Evolutionary conservation across 1,140 invertebrate species (phyloP).

Genomic region (Danaus plexippus): DNA sequence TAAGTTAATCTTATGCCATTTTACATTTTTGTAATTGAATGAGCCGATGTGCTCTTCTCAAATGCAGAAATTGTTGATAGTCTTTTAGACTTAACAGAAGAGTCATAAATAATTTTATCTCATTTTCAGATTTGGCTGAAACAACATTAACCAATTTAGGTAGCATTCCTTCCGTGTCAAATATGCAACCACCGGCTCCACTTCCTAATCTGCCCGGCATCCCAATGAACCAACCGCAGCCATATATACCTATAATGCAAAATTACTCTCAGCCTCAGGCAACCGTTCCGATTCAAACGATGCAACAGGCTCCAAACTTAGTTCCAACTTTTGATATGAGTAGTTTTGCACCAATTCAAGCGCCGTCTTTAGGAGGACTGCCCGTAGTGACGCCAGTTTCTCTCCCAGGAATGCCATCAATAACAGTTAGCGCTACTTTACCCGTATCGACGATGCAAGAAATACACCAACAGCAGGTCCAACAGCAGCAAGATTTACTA

Average conservation of each 20-base stretch:
- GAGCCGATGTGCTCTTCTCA: too few relatives aligned
- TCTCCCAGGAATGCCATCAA: constrained; percentile 84
- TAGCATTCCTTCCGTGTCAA: constrained; percentile 60
- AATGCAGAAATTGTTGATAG: too few relatives aligned
- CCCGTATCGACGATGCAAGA: constrained; percentile 71
- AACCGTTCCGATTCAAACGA: constrained; percentile 23
- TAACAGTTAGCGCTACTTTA: constrained; percentile 83
- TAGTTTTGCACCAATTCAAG: constrained; percentile 48
- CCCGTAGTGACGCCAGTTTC: constrained; percentile 78
- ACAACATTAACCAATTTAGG: constrained; percentile 63
- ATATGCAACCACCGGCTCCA: constrained; percentile 63
- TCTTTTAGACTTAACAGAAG: too few relatives aligned
- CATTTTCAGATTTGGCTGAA: constrained; percentile 57
- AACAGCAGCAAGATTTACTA: constrained; percentile 58
- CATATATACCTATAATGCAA: constrained; percentile 69
- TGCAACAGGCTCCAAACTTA: constrained; percentile 40
- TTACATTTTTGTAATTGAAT: too few relatives aligned
- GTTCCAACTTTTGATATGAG: constrained; percentile 65
- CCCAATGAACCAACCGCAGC: constrained; percentile 73
- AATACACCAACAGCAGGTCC: constrained; percentile 59
- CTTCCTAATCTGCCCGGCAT: constrained; percentile 75
- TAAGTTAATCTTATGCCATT: too few relatives aligned
- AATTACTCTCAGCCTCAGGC: constrained; percentile 52
- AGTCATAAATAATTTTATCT: constrained; percentile 3
- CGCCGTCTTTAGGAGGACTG: constrained; percentile 50